These are phyloP conservation scores for Drosophila elegans DNA, from an alignment of 1,140 invertebrate genomes.

Conservation along the genomic window DNA sequence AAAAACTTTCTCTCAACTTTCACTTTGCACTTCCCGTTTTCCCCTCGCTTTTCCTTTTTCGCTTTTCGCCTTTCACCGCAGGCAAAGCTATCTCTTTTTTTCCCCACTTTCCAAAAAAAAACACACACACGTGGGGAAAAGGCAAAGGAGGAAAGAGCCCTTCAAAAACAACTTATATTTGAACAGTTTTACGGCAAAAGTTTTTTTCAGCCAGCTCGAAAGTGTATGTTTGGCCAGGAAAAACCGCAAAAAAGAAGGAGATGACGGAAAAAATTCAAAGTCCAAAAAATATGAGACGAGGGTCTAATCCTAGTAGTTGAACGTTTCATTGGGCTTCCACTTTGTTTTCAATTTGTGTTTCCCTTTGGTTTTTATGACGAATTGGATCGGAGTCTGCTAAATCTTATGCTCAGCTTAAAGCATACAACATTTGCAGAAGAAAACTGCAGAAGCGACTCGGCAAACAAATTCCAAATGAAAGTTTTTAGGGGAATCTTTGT, in stretches of 20 bases:
- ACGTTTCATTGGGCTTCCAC: conserved; percentile 28
- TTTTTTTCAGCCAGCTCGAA: conserved; percentile 21
- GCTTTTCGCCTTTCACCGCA: neutral
- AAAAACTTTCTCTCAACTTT: conserved; percentile 73
- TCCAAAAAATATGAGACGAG: conserved; percentile 24
- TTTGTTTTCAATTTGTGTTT: conserved; percentile 1
- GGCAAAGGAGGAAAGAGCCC: neutral
- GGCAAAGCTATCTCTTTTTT: neutral
- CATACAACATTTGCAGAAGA: neutral
- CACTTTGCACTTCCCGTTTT: conserved; percentile 41
- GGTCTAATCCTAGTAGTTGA: conserved; percentile 42
- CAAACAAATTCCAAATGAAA: conserved; percentile 25
- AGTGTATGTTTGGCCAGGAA: conserved; percentile 8
- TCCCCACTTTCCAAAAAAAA: neutral
- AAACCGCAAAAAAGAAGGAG: conserved; percentile 15
- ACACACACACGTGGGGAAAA: conserved; percentile 3
- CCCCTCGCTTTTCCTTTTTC: neutral
- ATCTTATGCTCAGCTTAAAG: conserved; percentile 2
- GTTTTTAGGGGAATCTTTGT: conserved; percentile 22
- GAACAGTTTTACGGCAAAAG: conserved; percentile 52
- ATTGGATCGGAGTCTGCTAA: neutral
- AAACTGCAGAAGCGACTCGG: conserved; percentile 13
- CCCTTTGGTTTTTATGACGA: conserved; percentile 5
- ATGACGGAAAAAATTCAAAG: neutral
- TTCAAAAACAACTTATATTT: conserved; percentile 44